These are phyloP conservation scores for Amblyopsis rosae DNA, from an alignment of 2,113 vertebrate genomes.

Conservation along the genomic window DNA sequence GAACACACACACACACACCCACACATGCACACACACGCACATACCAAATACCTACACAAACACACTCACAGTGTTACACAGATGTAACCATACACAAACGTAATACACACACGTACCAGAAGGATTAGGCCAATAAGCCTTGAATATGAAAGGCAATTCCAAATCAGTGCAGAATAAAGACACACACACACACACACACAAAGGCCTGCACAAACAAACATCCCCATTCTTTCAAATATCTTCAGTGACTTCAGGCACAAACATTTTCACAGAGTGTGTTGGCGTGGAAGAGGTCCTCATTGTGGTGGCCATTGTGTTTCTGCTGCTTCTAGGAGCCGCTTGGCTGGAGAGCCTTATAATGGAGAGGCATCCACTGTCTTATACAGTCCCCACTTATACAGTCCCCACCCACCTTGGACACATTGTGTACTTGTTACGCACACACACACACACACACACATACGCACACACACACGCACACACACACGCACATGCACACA, in stretches of 20 bases:
- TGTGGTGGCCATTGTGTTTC: constrained; percentile 67
- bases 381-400: constrained; percentile 47
- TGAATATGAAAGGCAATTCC: background rate
- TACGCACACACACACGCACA: constrained; percentile 1
- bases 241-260: constrained; percentile 33
- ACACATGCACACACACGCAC: background rate
- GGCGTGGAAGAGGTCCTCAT: constrained; percentile 67
- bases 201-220: background rate
- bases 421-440: constrained; percentile 40
- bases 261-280: constrained; percentile 68
- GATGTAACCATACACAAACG: no score
- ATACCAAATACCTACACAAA: no score
- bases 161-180: background rate
- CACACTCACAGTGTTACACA: no score
- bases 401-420: constrained; percentile 34
- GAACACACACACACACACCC: background rate
- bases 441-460: constrained; percentile 20
- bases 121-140: no score
- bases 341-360: constrained; percentile 71
- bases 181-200: constrained; percentile 9
- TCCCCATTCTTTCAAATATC: constrained; percentile 44
- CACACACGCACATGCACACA: constrained; percentile 4
- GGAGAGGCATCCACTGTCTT: constrained; percentile 49
- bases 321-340: constrained; percentile 66
- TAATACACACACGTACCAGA: no score